Evolutionary conservation across 2,113 vertebrate genomes (phyloP).

Genomic region (Cavia porcellus): DNA sequence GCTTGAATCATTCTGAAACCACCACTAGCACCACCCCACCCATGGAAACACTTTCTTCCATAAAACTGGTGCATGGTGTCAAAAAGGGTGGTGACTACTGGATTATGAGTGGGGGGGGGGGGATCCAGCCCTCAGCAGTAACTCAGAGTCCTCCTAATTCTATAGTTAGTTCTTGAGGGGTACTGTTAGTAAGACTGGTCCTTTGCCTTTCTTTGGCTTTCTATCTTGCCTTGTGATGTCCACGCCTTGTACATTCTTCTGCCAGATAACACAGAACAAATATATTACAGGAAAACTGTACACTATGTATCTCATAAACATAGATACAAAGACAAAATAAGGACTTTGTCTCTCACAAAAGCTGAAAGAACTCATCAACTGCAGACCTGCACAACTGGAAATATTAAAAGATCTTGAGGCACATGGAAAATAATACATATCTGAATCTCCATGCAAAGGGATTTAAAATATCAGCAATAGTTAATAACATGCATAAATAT

Average conservation of each 20-base stretch:
- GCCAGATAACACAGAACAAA: slow-evolving; percentile 21
- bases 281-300: not conserved
- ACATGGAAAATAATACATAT: slow-evolving; percentile 4
- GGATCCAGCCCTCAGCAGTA: not conserved
- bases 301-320: not conserved
- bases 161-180: not conserved
- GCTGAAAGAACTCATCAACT: not conserved
- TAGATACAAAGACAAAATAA: slow-evolving; percentile 9
- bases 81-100: not conserved
- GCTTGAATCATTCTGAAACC: not conserved
- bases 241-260: not conserved
- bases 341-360: not conserved
- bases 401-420: not conserved
- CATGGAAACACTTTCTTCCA: not conserved
- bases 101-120: too few relatives aligned
- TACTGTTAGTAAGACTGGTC: not conserved
- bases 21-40: not conserved
- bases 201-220: not conserved
- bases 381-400: not conserved
- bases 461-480: not conserved
- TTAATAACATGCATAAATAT: slow-evolving; percentile 16
- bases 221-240: not conserved
- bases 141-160: not conserved
- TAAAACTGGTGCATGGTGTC: not conserved
- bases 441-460: not conserved